phyloP scores from a whole-genome alignment of 2,888 invertebrate species.

The Tenthredo amoena region DNA sequence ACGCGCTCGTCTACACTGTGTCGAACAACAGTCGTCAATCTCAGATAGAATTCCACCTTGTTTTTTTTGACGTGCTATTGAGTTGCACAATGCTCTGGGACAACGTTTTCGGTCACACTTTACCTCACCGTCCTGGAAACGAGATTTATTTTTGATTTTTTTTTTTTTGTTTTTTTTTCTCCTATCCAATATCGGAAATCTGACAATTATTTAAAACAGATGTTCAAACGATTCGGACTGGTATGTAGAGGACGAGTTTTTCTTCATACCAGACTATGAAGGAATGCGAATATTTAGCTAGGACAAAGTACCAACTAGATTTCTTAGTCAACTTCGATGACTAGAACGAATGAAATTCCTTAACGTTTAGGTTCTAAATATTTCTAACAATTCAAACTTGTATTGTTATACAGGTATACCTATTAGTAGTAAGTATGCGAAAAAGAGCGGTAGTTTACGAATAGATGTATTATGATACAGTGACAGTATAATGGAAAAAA shows the following conservation, averaged over 20 bases:
- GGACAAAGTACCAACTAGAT: slow-evolving; percentile 3
- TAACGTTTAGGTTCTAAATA: not conserved
- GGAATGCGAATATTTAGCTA: not conserved
- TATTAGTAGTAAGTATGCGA: not conserved
- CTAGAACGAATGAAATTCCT: slow-evolving; percentile 5
- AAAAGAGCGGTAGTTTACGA: not conserved
- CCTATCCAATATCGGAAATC: not conserved
- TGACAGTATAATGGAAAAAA: not conserved
- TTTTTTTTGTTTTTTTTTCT: not conserved
- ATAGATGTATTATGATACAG: not conserved
- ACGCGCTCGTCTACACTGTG: slow-evolving; percentile 78
- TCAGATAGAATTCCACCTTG: slow-evolving; percentile 73
- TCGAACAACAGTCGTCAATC: slow-evolving; percentile 82
- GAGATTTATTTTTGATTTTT: slow-evolving; percentile 51
- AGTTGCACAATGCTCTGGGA: slow-evolving; percentile 85
- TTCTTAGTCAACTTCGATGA: not conserved
- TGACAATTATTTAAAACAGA: no score
- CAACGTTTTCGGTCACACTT: slow-evolving; percentile 91
- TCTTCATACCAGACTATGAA: not conserved
- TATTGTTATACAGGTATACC: not conserved
- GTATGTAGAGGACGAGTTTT: not conserved
- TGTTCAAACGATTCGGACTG: not conserved
- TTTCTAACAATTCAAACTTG: not conserved
- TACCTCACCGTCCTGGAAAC: slow-evolving; percentile 87
- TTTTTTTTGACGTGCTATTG: slow-evolving; percentile 77